Percentiles rank a stretch among this genome's conserved stretches.
Evolutionary conservation across 2,888 invertebrate species (phyloP).

Genomic region (Philopedon plagiatum): DNA sequence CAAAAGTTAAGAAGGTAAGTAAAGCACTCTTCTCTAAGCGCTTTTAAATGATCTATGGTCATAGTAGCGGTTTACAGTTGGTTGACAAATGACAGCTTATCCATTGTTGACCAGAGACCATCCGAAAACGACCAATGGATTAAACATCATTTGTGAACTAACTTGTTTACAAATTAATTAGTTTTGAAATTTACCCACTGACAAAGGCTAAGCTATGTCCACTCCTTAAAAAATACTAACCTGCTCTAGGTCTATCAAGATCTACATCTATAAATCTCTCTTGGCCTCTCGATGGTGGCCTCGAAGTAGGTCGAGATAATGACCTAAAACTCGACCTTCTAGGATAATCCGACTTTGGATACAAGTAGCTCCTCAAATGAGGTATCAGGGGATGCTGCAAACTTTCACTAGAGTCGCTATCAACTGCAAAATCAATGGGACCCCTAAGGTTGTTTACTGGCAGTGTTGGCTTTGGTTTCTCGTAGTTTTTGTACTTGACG

Average conservation of each 20-base stretch:
- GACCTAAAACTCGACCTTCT: constrained; percentile 56
- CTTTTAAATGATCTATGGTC: too few relatives aligned
- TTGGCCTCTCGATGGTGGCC: constrained; percentile 16
- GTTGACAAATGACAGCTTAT: too few relatives aligned
- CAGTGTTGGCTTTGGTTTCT: constrained; percentile 57
- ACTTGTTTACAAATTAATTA: too few relatives aligned
- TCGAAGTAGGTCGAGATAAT: constrained; percentile 20
- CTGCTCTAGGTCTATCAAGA: neutral
- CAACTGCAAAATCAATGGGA: constrained; percentile 54
- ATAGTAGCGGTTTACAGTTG: too few relatives aligned
- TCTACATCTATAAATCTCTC: neutral
- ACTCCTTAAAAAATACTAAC: neutral
- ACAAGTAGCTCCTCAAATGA: constrained; percentile 53
- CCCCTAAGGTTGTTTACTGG: constrained; percentile 64
- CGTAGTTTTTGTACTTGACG: constrained; percentile 60
- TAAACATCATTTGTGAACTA: too few relatives aligned
- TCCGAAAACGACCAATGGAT: too few relatives aligned
- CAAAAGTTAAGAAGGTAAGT: too few relatives aligned
- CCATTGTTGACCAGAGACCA: too few relatives aligned
- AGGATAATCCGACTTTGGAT: neutral
- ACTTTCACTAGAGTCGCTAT: constrained; percentile 28
- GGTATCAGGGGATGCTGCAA: constrained; percentile 62
- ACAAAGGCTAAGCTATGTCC: neutral
- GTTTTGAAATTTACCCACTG: too few relatives aligned
- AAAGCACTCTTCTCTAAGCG: too few relatives aligned